phyloP scores from a whole-genome alignment of 2,797 vertebrate species.

The Gobionotothen gibberifrons region DNA sequence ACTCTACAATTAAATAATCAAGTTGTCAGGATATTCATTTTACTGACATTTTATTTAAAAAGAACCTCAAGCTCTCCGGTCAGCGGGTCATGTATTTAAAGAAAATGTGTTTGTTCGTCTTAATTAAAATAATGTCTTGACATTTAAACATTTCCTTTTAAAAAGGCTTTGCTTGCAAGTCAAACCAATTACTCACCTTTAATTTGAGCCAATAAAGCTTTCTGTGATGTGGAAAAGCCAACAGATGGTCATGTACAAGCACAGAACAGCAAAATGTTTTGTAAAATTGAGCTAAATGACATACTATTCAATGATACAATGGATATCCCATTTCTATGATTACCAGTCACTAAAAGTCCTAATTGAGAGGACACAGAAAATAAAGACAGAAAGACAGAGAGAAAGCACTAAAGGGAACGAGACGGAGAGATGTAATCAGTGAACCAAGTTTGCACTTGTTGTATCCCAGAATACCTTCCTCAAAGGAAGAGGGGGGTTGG shows the following conservation, averaged over 20 bases:
- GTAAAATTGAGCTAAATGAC: conserved; percentile 26
- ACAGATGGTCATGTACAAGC: conserved; percentile 14
- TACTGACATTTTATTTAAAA: conserved; percentile 31
- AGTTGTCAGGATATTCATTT: conserved; percentile 53
- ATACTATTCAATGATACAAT: conserved; percentile 27
- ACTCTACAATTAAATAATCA: conserved; percentile 50
- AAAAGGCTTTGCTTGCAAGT: conserved; percentile 11
- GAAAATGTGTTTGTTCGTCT: not conserved
- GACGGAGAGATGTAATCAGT: conserved; percentile 76
- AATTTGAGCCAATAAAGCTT: not conserved
- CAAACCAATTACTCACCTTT: conserved; percentile 8
- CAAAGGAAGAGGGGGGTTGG: conserved; percentile 69
- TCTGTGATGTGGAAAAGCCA: conserved; percentile 1
- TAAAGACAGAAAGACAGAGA: conserved; percentile 52
- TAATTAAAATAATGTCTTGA: not conserved
- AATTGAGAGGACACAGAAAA: conserved; percentile 67
- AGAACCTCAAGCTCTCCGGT: conserved; percentile 22
- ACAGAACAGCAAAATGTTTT: conserved; percentile 15
- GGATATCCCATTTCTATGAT: conserved; percentile 48
- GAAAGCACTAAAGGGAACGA: conserved; percentile 67
- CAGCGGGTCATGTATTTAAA: conserved; percentile 38
- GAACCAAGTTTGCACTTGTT: conserved; percentile 83
- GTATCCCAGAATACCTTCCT: conserved; percentile 77
- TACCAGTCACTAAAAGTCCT: conserved; percentile 46
- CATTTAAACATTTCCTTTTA: conserved; percentile 3